Evolutionary conservation across 2,797 vertebrate genomes (phyloP).

Genomic region (Echeneis naucrates): DNA sequence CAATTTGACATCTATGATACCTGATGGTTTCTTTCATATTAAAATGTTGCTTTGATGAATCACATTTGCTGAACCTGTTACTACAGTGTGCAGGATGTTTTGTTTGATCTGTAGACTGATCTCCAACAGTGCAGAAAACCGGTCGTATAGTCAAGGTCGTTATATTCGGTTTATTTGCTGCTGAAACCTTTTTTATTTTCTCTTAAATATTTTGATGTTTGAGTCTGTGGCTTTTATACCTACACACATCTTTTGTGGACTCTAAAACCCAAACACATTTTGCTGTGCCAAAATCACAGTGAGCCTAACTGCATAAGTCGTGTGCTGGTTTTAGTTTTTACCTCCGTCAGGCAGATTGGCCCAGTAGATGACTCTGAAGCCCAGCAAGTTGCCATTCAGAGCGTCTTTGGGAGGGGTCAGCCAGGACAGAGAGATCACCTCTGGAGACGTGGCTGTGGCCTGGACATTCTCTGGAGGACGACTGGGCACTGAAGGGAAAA

Average conservation of each 20-base stretch:
- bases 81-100: neutral
- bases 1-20: neutral
- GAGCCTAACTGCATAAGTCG: neutral
- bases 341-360: conserved; percentile 98
- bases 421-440: conserved; percentile 97
- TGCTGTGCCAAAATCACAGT: neutral
- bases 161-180: too few species aligned
- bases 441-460: conserved; percentile 92
- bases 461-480: conserved; percentile 95
- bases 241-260: neutral
- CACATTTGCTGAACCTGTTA: neutral
- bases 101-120: neutral
- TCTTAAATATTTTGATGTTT: neutral
- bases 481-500: conserved; percentile 90
- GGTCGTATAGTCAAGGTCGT: too few species aligned
- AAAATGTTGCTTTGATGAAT: neutral
- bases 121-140: too few species aligned
- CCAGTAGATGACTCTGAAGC: conserved; percentile 98
- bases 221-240: neutral
- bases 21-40: neutral
- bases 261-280: neutral
- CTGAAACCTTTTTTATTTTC: neutral
- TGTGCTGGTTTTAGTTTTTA: conserved; percentile 58
- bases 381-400: conserved; percentile 96
- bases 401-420: conserved; percentile 93